Conservation (phyloP, 2,113 vertebrate genomes). For the Hassar affinis region DNA sequence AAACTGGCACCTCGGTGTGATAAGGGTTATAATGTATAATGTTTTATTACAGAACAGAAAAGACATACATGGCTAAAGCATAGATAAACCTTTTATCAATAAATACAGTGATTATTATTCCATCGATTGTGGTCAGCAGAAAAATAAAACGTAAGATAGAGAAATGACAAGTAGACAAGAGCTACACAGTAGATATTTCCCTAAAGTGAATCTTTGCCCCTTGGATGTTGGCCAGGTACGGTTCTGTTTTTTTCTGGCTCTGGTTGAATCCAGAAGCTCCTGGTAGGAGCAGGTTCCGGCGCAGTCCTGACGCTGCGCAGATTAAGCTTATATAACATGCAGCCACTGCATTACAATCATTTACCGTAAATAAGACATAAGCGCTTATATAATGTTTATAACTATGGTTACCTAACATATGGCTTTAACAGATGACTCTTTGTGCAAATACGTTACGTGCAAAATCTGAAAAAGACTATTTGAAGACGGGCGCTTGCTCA, state of each 20-base stretch:
- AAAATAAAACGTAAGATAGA: not conserved
- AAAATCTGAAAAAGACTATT: not conserved
- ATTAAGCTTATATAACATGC: constrained; percentile 5
- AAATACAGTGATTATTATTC: too few species aligned
- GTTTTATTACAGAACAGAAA: too few species aligned
- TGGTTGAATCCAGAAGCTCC: not conserved
- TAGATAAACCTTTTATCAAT: too few species aligned
- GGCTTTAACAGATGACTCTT: not conserved
- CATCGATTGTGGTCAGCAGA: not conserved
- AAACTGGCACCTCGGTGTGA: too few species aligned
- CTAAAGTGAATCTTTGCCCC: not conserved
- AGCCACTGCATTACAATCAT: not conserved
- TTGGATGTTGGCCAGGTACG: not conserved
- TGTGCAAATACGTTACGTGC: not conserved
- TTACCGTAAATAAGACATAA: too few species aligned
- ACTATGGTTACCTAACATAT: too few species aligned
- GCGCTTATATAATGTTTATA: not conserved
- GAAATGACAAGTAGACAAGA: not conserved
- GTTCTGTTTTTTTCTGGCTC: not conserved
- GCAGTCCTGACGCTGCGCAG: not conserved
- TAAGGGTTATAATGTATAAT: too few species aligned
- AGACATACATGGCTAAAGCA: too few species aligned
- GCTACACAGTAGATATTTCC: not conserved
- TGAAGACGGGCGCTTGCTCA: too few species aligned
- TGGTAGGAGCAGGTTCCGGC: not conserved